Conservation (phyloP, 2,113 vertebrate species). For the Sisor rabdophorus region DNA sequence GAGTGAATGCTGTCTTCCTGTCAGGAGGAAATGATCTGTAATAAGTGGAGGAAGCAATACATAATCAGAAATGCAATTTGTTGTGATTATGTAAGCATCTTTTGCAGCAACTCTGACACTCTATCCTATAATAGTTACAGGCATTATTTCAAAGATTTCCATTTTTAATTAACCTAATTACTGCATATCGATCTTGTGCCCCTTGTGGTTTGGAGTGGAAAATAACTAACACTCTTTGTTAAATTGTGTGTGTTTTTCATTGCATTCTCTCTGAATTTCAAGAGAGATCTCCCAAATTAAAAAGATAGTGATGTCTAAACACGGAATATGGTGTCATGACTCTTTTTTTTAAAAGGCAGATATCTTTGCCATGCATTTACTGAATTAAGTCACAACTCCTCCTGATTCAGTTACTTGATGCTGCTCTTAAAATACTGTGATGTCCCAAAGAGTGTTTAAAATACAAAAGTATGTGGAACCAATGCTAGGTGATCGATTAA, state of each 20-base stretch:
- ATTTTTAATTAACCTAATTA: not conserved
- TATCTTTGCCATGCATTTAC: constrained; percentile 26
- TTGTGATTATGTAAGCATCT: not conserved
- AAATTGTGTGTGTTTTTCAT: constrained; percentile 3
- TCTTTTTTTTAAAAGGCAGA: not conserved
- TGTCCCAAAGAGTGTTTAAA: not conserved
- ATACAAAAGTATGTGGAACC: not conserved
- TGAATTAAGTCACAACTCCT: constrained; percentile 17
- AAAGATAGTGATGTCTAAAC: not conserved
- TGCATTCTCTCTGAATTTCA: not conserved
- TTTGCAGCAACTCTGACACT: not conserved
- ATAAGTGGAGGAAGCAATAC: constrained; percentile 8
- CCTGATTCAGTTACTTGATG: constrained; percentile 42
- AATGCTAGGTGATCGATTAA: not conserved
- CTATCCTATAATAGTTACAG: not conserved
- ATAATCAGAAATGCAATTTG: constrained; percentile 22
- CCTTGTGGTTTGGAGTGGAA: not conserved
- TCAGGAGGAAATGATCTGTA: constrained; percentile 29
- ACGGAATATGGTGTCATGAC: not conserved
- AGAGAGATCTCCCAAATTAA: not conserved
- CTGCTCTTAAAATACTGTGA: constrained; percentile 20
- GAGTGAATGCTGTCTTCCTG: constrained; percentile 21
- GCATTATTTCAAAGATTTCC: not conserved
- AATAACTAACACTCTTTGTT: not conserved
- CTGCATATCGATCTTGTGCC: not conserved